A percentile compares a stretch with the other conserved stretches of the same genome.
Evolutionary conservation across 2,113 vertebrate species (phyloP).

Genomic region (Oxyura jamaicensis): DNA sequence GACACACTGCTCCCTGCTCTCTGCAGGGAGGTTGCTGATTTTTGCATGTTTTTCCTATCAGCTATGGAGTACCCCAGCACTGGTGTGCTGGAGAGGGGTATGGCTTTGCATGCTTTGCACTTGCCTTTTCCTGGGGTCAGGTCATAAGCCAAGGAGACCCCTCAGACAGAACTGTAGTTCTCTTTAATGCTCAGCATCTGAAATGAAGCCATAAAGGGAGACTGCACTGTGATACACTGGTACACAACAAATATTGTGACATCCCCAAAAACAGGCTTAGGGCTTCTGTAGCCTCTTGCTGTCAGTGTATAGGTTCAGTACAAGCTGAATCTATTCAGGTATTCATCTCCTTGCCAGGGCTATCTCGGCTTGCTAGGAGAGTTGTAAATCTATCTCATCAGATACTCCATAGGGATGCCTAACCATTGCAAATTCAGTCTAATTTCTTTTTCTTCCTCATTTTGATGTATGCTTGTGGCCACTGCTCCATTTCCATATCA

Average conservation of each 20-base stretch:
- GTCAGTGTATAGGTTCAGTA: neutral
- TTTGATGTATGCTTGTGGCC: constrained; percentile 13
- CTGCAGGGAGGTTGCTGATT: neutral
- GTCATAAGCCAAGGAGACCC: neutral
- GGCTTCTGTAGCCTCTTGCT: neutral
- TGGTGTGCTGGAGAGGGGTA: neutral
- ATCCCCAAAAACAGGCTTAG: neutral
- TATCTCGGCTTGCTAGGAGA: neutral
- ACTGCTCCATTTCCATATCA: constrained; percentile 1
- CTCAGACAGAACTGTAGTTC: neutral
- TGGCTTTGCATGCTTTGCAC: neutral
- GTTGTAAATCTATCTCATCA: constrained; percentile 22
- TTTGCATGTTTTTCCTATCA: neutral
- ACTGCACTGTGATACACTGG: neutral
- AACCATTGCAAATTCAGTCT: constrained; percentile 13
- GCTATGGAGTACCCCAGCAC: neutral
- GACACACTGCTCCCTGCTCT: neutral
- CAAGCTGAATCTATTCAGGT: neutral
- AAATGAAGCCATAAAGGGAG: neutral
- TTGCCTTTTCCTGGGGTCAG: neutral
- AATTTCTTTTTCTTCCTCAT: constrained; percentile 19
- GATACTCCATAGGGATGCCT: neutral
- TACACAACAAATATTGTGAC: neutral
- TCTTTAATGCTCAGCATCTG: neutral
- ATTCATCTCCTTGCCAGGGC: neutral